A percentile compares a stretch with the other conserved stretches of the same genome.
Conservation (phyloP, 1,140 invertebrate genomes). For the Drosophila lini region DNA sequence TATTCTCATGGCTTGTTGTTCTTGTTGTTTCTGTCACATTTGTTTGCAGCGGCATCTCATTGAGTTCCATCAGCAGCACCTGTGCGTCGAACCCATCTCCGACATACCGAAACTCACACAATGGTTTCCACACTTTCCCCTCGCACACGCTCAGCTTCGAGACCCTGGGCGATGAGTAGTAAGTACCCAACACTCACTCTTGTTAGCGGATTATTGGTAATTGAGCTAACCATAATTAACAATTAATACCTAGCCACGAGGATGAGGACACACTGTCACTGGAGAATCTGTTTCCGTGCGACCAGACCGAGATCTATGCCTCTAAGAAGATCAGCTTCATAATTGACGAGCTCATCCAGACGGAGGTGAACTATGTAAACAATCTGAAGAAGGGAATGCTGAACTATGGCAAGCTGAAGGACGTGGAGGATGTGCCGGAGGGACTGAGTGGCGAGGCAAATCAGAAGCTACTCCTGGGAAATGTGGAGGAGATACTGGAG, state of each 20-base stretch:
- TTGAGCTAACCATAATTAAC: neutral
- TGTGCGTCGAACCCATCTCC: constrained; percentile 56
- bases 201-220: constrained; percentile 6
- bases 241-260: constrained; percentile 59
- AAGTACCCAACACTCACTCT: constrained; percentile 56
- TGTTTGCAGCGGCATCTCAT: constrained; percentile 73
- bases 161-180: constrained; percentile 81
- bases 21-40: constrained; percentile 31
- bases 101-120: constrained; percentile 54
- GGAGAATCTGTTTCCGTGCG: constrained; percentile 82
- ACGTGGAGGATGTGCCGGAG: constrained; percentile 61
- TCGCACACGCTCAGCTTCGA: constrained; percentile 75
- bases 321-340: constrained; percentile 82
- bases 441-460: constrained; percentile 56
- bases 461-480: constrained; percentile 63
- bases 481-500: constrained; percentile 70
- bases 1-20: constrained; percentile 33
- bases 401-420: constrained; percentile 72
- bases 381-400: constrained; percentile 72
- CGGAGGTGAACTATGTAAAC: constrained; percentile 81
- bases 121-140: constrained; percentile 71
- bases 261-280: constrained; percentile 79
- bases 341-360: constrained; percentile 80
- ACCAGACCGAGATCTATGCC: constrained; percentile 81
- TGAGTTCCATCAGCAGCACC: constrained; percentile 57